These are phyloP conservation scores for Basileuterus tristriatus DNA, from an alignment of 2,797 vertebrate genomes.

Conservation along the genomic window DNA sequence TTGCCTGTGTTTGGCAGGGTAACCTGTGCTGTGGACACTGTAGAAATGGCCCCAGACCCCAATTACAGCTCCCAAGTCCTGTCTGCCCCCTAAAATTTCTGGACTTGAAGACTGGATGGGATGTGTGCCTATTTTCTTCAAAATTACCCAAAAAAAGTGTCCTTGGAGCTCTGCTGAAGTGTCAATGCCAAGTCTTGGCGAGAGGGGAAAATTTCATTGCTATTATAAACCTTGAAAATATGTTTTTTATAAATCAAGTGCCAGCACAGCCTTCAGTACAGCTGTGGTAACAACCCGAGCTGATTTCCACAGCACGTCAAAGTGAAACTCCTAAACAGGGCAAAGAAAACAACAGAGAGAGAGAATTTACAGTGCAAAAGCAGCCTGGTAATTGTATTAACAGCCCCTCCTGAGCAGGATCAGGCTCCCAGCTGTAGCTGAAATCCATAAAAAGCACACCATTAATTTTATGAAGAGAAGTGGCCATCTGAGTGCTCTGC, in stretches of 20 bases:
- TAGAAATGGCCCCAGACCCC: background rate
- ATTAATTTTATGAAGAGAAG: conserved; percentile 75
- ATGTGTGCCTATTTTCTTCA: background rate
- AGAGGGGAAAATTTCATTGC: conserved; percentile 31
- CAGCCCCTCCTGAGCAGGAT: conserved; percentile 47
- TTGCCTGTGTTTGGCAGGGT: background rate
- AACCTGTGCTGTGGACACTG: background rate
- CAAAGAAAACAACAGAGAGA: conserved; percentile 46
- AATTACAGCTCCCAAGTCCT: background rate
- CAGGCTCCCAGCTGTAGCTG: conserved; percentile 59
- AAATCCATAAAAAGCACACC: conserved; percentile 54
- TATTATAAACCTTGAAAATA: conserved; percentile 49
- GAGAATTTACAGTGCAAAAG: conserved; percentile 38
- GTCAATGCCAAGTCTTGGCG: background rate
- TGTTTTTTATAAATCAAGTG: conserved; percentile 24
- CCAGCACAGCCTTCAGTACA: background rate
- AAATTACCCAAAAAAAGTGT: background rate
- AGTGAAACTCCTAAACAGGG: conserved; percentile 31
- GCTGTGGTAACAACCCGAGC: conserved; percentile 24
- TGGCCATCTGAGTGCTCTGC: conserved; percentile 43
- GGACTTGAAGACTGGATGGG: background rate
- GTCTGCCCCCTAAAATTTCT: background rate
- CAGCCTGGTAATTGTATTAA: conserved; percentile 64
- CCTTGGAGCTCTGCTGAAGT: background rate
- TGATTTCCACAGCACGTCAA: conserved; percentile 26